These are phyloP conservation scores for Mesorhabditis spiculigera DNA, from an alignment of 2,888 invertebrate genomes.

Conservation along the genomic window DNA sequence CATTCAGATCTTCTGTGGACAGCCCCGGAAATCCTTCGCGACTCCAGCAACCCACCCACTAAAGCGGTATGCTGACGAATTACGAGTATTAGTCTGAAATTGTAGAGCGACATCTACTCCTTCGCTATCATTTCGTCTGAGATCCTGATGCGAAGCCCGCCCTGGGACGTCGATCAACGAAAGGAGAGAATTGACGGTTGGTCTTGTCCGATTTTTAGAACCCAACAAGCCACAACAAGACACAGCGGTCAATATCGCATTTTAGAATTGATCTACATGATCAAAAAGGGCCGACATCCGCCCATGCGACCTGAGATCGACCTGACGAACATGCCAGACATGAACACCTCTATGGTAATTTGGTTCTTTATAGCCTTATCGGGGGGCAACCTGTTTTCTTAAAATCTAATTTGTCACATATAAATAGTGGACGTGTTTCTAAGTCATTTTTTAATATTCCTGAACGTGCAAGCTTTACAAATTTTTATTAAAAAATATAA, in stretches of 20 bases:
- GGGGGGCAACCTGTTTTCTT: too few relatives aligned
- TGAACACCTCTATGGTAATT: neutral
- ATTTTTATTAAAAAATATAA: too few relatives aligned
- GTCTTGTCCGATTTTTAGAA: neutral
- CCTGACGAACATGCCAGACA: neutral
- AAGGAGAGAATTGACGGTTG: neutral
- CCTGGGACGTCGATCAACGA: constrained; percentile 27
- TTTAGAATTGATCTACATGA: constrained; percentile 42
- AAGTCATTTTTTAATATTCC: too few relatives aligned
- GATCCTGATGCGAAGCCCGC: constrained; percentile 29
- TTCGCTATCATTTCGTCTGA: constrained; percentile 41
- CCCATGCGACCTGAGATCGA: constrained; percentile 37
- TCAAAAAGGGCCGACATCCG: constrained; percentile 36
- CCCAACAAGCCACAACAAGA: neutral
- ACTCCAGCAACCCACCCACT: neutral
- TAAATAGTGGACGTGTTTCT: too few relatives aligned
- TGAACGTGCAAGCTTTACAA: too few relatives aligned
- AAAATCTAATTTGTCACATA: too few relatives aligned
- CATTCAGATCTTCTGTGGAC: constrained; percentile 32
- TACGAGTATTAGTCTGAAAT: neutral
- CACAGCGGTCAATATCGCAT: neutral
- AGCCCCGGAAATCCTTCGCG: constrained; percentile 29
- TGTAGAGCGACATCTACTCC: constrained; percentile 39
- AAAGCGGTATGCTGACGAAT: neutral
- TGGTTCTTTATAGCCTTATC: too few relatives aligned